Evolutionary conservation across 2,888 invertebrate species (phyloP), one percentile per base, ranked within the genome.

Genomic region (Ditula angustiorana): DNA sequence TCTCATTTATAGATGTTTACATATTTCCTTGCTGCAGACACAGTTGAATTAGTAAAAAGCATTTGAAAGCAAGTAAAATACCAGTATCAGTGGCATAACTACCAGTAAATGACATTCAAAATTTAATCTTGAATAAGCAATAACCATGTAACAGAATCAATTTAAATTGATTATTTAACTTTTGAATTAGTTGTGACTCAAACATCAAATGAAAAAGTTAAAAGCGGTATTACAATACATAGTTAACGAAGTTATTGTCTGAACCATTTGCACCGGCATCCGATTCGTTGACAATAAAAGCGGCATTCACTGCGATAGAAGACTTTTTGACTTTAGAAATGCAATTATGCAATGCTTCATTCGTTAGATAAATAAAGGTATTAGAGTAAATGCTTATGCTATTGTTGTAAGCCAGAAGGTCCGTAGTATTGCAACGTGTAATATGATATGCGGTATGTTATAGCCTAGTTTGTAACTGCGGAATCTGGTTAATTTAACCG

Each of bases 261-360:
- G 13, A 30, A 26, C 7, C n/a, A 19, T 28, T 57, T 46, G 28
- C 30, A 35, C 41, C 26, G 41, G 28, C 26, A 26, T 19, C 41
- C 2, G 41, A 23, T 46, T 57, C 30, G 13, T 37, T 46, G 44
- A 57, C 46, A 57, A 28, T 28, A 44, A 57, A 57, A 53, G 35
- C 46, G 19, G 7, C 30, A 46, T 19, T 46, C 30, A 46, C 30
- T 44, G 30, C n/a, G 46, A 5, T 28, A 28, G 19, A 50, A 50
- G 41, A 41, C 19, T 41, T 41, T n/a, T 41, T 41, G 21, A 46
- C 10, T 57, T 30, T 19, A 21, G 41, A 24, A 56, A 58, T 70
- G 68, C 70, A 72, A 73, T 86, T 83, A 76, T 77, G 78, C 74
- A 85, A 85, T 76, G 75, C 55, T 72, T 82, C 78, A 81, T 79